phyloP scores from a whole-genome alignment of 2,888 invertebrate species.

The Torymus tubicola region DNA sequence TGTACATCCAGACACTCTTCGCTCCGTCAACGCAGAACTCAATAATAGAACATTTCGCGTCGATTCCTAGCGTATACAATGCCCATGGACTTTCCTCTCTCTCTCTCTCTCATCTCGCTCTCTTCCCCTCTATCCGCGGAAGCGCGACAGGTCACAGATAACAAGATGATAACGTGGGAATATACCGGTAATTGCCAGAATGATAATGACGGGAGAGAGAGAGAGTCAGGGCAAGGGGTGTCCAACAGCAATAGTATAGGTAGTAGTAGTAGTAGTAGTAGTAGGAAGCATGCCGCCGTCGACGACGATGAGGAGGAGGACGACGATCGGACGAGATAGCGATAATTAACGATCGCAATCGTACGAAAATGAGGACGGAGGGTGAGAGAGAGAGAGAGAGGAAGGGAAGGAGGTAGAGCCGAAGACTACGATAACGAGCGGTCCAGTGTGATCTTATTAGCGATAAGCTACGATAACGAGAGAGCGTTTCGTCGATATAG shows the following conservation, averaged over 20 bases:
- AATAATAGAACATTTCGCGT: no score
- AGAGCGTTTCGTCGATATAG: slow-evolving; percentile 64
- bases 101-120: no score
- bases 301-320: slow-evolving; percentile 49
- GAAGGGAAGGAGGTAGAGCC: slow-evolving; percentile 19
- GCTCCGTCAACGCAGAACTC: no score
- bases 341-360: slow-evolving; percentile 75
- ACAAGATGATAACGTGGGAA: slow-evolving; percentile 72
- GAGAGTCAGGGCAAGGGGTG: slow-evolving; percentile 58
- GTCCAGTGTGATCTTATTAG: slow-evolving; percentile 74
- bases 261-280: background rate
- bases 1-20: no score
- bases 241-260: slow-evolving; percentile 17
- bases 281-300: background rate
- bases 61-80: no score
- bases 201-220: slow-evolving; percentile 69
- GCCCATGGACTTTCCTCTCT: no score
- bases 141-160: slow-evolving; percentile 65
- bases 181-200: slow-evolving; percentile 73
- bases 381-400: slow-evolving; percentile 55
- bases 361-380: slow-evolving; percentile 73
- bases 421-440: slow-evolving; percentile 73
- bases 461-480: slow-evolving; percentile 73
- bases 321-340: slow-evolving; percentile 69
- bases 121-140: background rate